Conservation (phyloP, 2,797 vertebrate genomes). For the Protosalanx chinensis region DNA sequence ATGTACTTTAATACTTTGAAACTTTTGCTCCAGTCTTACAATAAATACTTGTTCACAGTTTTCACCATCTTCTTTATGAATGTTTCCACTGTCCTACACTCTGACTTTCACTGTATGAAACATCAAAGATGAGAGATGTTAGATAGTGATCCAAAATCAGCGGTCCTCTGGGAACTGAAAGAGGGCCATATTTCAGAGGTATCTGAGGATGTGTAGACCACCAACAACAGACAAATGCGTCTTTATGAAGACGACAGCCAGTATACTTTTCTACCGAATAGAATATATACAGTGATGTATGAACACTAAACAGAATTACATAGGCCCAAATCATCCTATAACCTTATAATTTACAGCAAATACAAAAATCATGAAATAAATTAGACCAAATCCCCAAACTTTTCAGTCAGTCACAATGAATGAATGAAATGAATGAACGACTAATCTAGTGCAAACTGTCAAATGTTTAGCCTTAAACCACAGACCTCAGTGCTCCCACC, state of each 20-base stretch:
- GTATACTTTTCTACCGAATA: background rate
- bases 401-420: too few relatives aligned
- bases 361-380: background rate
- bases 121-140: background rate
- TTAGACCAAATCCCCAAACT: background rate
- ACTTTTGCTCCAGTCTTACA: background rate
- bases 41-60: background rate
- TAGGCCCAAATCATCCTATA: background rate
- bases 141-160: background rate
- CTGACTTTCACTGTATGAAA: background rate
- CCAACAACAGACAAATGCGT: conserved; percentile 1
- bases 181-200: background rate
- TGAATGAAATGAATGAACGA: too few relatives aligned
- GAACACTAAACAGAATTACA: background rate
- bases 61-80: background rate
- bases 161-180: background rate
- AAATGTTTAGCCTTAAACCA: too few relatives aligned
- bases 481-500: background rate
- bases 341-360: background rate
- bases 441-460: too few relatives aligned
- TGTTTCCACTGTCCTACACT: background rate
- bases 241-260: background rate
- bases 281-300: background rate
- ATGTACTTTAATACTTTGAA: background rate
- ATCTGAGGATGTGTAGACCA: background rate